phyloP scores from a whole-genome alignment of 1,140 invertebrate species.

The Zaprionus ghesquierei region DNA sequence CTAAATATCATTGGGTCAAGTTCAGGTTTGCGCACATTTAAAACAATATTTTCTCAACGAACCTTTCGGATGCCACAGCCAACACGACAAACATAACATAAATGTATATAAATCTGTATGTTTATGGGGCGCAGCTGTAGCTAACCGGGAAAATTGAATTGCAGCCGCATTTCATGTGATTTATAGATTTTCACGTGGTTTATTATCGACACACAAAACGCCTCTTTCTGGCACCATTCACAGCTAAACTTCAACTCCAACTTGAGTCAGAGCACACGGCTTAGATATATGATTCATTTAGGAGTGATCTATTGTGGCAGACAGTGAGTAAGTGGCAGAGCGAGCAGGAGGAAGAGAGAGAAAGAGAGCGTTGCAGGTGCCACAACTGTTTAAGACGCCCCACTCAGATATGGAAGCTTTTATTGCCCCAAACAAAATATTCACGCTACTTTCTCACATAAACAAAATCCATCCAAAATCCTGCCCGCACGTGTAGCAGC shows the following conservation, averaged over 20 bases:
- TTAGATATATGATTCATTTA: conserved; percentile 69
- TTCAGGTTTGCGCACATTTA: conserved; percentile 57
- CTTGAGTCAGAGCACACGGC: conserved; percentile 7
- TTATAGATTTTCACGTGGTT: conserved; percentile 72
- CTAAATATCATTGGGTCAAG: conserved; percentile 81
- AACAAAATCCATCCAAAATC: conserved; percentile 15
- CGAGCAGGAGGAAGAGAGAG: background rate
- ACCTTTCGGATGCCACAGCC: conserved; percentile 28
- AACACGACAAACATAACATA: background rate
- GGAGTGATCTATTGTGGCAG: conserved; percentile 63
- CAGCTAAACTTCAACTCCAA: conserved; percentile 6
- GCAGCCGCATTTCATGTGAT: conserved; percentile 49
- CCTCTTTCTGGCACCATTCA: conserved; percentile 58
- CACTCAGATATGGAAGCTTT: conserved; percentile 33
- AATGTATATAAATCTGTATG: conserved; percentile 30
- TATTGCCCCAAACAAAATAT: conserved; percentile 31
- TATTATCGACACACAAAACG: conserved; percentile 68
- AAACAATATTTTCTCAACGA: conserved; percentile 66
- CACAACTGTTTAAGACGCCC: conserved; percentile 28
- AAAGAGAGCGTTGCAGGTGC: conserved; percentile 46
- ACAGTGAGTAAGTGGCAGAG: conserved; percentile 29
- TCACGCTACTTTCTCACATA: conserved; percentile 55
- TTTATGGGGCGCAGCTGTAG: conserved; percentile 31
- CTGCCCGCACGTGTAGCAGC: background rate
- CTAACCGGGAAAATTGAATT: conserved; percentile 45